Evolutionary conservation across 2,113 vertebrate species (phyloP).

Genomic region (Lipophrys pholis): DNA sequence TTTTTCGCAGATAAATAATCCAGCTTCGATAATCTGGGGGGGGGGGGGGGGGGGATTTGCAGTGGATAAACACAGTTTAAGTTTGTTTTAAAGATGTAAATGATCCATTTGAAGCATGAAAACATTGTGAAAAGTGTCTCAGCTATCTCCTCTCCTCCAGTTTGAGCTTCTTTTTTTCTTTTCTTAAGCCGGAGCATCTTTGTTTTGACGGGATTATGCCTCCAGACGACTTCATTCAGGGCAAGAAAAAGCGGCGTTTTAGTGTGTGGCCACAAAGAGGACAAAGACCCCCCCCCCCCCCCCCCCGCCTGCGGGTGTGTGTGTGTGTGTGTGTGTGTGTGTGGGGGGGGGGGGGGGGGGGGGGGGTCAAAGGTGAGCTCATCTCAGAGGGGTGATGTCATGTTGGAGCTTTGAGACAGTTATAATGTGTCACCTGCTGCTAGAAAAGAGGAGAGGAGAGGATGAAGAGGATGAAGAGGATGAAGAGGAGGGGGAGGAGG

Average conservation of each 20-base stretch:
- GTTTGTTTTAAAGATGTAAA: too few species aligned
- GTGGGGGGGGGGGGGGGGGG: too few species aligned
- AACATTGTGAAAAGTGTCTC: too few species aligned
- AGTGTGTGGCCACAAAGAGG: constrained; percentile 29
- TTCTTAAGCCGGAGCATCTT: too few species aligned
- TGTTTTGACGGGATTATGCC: constrained; percentile 30
- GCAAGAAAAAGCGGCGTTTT: constrained; percentile 16
- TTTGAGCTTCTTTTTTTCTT: too few species aligned
- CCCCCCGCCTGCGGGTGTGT: constrained; percentile 14
- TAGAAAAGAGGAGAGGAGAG: constrained; percentile 12
- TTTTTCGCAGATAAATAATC: too few species aligned
- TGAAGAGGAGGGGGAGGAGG: not conserved
- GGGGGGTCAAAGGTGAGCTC: constrained; percentile 37
- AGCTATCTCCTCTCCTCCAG: too few species aligned
- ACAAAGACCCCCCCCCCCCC: constrained; percentile 24
- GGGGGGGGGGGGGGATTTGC: too few species aligned
- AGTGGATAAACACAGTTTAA: too few species aligned
- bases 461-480: not conserved
- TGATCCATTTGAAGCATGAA: too few species aligned
- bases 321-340: constrained; percentile 22
- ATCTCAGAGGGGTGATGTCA: constrained; percentile 51
- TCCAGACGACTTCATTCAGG: constrained; percentile 29
- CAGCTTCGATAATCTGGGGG: too few species aligned
- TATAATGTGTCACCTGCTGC: constrained; percentile 57
- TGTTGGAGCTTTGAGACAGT: constrained; percentile 26